These are phyloP conservation scores for Numenius phaeopus DNA, from an alignment of 2,797 vertebrate genomes.

Conservation along the genomic window DNA sequence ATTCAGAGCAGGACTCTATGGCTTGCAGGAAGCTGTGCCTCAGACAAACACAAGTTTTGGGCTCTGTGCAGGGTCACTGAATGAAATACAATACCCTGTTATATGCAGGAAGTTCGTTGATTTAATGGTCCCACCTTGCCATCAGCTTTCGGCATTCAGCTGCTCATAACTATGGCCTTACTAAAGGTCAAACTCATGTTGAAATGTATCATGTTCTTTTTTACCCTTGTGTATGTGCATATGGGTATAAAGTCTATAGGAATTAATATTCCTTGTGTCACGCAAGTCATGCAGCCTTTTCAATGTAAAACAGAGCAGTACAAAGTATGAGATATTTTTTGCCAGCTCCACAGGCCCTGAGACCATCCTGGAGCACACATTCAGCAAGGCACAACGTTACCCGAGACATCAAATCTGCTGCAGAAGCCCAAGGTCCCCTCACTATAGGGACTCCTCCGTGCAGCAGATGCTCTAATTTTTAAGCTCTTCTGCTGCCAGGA, in stretches of 20 bases:
- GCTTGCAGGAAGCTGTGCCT: background rate
- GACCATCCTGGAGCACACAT: background rate
- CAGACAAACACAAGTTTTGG: background rate
- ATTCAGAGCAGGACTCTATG: background rate
- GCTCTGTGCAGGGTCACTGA: background rate
- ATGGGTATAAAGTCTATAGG: fast-evolving
- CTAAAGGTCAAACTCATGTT: background rate
- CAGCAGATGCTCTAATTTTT: background rate
- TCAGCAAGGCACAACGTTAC: background rate
- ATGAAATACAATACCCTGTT: conserved; percentile 29
- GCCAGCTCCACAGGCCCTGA: background rate
- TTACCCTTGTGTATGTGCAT: background rate
- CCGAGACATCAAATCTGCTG: background rate
- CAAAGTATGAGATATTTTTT: background rate
- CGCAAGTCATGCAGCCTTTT: background rate
- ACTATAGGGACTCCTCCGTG: background rate
- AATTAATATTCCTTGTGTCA: background rate
- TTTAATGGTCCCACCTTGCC: conserved; percentile 33
- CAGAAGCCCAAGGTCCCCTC: background rate
- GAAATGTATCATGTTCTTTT: conserved; percentile 10
- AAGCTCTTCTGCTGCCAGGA: background rate
- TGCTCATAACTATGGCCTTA: conserved; percentile 33
- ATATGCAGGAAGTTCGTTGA: conserved; percentile 16
- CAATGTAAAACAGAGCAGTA: background rate
- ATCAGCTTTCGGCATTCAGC: background rate